Evolutionary conservation across 2,797 vertebrate genomes (phyloP).

Genomic region (Aratinga solstitialis): DNA sequence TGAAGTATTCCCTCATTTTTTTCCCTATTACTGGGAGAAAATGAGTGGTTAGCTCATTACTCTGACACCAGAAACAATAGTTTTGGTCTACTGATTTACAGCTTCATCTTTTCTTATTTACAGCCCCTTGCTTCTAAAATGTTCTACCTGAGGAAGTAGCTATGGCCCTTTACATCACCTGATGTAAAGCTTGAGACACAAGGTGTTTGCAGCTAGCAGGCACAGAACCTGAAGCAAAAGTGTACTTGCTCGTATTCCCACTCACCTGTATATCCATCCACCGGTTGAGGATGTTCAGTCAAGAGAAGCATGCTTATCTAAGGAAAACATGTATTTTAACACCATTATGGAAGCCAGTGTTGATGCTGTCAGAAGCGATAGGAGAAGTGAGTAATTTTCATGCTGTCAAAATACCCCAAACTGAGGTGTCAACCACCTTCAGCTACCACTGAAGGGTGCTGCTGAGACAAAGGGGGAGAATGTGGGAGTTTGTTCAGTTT

Average conservation of each 20-base stretch:
- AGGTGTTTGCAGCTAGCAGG: not conserved
- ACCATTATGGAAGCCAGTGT: not conserved
- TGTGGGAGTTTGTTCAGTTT: constrained; percentile 75
- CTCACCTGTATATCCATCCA: not conserved
- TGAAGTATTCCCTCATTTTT: not conserved
- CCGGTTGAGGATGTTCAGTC: not conserved
- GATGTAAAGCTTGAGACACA: not conserved
- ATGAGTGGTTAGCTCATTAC: not conserved
- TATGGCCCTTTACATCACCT: not conserved
- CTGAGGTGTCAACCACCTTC: not conserved
- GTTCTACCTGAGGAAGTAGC: not conserved
- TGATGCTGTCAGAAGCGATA: constrained; percentile 11
- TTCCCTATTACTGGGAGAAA: not conserved
- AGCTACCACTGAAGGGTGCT: not conserved
- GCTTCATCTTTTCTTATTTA: not conserved
- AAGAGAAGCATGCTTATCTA: not conserved
- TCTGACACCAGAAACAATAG: not conserved
- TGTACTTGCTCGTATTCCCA: not conserved
- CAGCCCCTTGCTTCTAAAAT: not conserved
- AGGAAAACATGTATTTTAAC: not conserved
- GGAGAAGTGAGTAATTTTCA: constrained; percentile 18
- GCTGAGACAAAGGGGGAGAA: constrained; percentile 30
- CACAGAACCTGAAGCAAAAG: constrained; percentile 1
- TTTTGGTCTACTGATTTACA: not conserved
- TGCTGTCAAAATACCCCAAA: constrained; percentile 26